These are phyloP conservation scores for Fragum fragum DNA, from an alignment of 2,888 invertebrate genomes.

Conservation along the genomic window DNA sequence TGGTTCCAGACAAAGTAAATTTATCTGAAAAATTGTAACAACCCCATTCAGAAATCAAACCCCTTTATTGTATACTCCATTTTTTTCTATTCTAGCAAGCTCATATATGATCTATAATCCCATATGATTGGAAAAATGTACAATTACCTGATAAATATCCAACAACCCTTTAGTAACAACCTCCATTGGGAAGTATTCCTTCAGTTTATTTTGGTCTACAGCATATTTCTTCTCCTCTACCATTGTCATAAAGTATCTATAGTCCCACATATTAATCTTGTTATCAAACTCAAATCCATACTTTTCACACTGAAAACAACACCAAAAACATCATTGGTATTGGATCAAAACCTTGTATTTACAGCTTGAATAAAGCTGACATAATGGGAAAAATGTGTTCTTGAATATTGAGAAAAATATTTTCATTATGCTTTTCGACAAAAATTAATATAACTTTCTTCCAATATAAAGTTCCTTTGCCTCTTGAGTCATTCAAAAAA, in stretches of 20 bases:
- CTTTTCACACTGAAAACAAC: slow-evolving; percentile 86
- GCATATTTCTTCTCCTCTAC: slow-evolving; percentile 87
- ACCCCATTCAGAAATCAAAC: too few species aligned
- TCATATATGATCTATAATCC: slow-evolving; percentile 87
- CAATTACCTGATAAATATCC: slow-evolving; percentile 87
- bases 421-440: too few species aligned
- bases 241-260: slow-evolving; percentile 87
- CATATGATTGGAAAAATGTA: slow-evolving; percentile 87
- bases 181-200: slow-evolving; percentile 88
- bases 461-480: too few species aligned
- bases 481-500: too few species aligned
- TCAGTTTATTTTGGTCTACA: slow-evolving; percentile 87
- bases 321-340: too few species aligned
- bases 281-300: slow-evolving; percentile 86
- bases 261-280: slow-evolving; percentile 87
- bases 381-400: too few species aligned
- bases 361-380: too few species aligned
- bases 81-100: neutral
- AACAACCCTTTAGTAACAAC: slow-evolving; percentile 88
- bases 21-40: too few species aligned
- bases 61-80: neutral
- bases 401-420: too few species aligned
- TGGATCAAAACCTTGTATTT: too few species aligned
- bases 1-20: too few species aligned
- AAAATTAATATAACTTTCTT: too few species aligned